A percentile compares a stretch with the other conserved stretches of the same genome.
phyloP scores from a whole-genome alignment of 2,888 invertebrate genomes.

The Ditylenchus weischeri region DNA sequence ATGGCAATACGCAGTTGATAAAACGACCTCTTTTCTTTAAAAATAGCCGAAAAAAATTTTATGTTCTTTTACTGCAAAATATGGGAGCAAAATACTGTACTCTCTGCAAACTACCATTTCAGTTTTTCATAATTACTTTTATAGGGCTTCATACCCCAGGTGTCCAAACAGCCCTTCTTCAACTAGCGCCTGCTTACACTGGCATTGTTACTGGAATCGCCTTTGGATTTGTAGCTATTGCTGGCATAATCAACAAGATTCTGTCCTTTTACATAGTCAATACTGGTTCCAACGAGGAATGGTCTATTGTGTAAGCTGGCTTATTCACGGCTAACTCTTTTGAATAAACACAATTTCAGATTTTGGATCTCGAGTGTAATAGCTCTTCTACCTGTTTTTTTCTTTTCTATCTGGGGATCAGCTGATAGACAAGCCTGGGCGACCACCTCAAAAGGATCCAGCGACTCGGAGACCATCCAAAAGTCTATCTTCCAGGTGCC shows the following conservation, averaged over 20 bases:
- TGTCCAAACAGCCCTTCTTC: slow-evolving; percentile 56
- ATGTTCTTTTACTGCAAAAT: too few species aligned
- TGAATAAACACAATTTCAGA: too few species aligned
- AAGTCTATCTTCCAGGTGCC: too few species aligned
- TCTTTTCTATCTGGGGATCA: slow-evolving; percentile 55
- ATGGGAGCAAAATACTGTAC: too few species aligned
- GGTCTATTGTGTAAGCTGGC: slow-evolving; percentile 44
- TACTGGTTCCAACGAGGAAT: slow-evolving; percentile 39
- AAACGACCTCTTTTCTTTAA: too few species aligned
- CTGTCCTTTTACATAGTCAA: slow-evolving; percentile 43
- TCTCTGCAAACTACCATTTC: too few species aligned
- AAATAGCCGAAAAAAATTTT: too few species aligned
- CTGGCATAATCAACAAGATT: slow-evolving; percentile 52
- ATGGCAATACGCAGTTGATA: neutral
- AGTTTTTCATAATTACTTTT: too few species aligned
- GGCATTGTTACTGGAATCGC: slow-evolving; percentile 55
- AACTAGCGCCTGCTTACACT: slow-evolving; percentile 55
- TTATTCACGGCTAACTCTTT: too few species aligned
- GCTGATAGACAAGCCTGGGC: slow-evolving; percentile 29
- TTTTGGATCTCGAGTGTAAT: slow-evolving; percentile 54
- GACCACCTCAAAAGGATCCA: too few species aligned
- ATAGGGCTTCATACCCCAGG: slow-evolving; percentile 56
- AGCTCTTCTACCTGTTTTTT: slow-evolving; percentile 52
- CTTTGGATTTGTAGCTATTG: slow-evolving; percentile 51
- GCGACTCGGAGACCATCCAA: too few species aligned